These are phyloP conservation scores for Campoplex capitator DNA, from an alignment of 2,888 invertebrate genomes.

Conservation along the genomic window DNA sequence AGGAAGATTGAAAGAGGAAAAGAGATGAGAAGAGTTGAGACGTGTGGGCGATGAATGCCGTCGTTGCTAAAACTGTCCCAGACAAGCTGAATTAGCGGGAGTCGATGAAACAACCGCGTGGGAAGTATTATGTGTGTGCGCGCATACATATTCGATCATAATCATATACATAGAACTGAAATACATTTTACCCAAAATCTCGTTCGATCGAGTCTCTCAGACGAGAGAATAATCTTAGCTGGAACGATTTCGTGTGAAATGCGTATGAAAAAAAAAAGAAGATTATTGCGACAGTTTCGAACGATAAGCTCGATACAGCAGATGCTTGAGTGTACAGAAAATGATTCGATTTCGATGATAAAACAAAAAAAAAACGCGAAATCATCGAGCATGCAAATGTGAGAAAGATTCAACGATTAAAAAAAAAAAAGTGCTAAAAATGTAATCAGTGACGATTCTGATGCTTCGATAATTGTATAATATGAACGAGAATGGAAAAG, in stretches of 20 bases:
- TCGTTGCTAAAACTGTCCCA: conserved; percentile 63
- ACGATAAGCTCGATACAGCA: not conserved
- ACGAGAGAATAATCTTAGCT: conserved; percentile 27
- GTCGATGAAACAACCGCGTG: conserved; percentile 54
- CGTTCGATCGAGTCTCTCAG: not conserved
- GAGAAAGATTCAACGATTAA: too few relatives aligned
- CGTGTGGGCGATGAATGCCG: conserved; percentile 48
- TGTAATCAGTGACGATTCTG: not conserved
- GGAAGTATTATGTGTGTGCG: conserved; percentile 1
- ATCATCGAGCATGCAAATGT: too few relatives aligned
- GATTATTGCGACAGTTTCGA: not conserved
- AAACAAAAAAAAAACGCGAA: not conserved
- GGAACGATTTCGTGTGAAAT: not conserved
- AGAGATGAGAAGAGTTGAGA: not conserved
- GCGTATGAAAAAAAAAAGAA: not conserved
- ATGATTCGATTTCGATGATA: not conserved
- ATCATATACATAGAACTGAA: not conserved
- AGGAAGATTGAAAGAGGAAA: not conserved
- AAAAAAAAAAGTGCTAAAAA: not conserved
- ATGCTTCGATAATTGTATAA: too few relatives aligned
- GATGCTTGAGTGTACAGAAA: not conserved
- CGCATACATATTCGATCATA: not conserved
- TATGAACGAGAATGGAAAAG: too few relatives aligned
- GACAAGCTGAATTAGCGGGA: conserved; percentile 60
- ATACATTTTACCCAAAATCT: conserved; percentile 6